Evolutionary conservation across 2,113 vertebrate species (phyloP).

Genomic region (Oncorhynchus clarkii): DNA sequence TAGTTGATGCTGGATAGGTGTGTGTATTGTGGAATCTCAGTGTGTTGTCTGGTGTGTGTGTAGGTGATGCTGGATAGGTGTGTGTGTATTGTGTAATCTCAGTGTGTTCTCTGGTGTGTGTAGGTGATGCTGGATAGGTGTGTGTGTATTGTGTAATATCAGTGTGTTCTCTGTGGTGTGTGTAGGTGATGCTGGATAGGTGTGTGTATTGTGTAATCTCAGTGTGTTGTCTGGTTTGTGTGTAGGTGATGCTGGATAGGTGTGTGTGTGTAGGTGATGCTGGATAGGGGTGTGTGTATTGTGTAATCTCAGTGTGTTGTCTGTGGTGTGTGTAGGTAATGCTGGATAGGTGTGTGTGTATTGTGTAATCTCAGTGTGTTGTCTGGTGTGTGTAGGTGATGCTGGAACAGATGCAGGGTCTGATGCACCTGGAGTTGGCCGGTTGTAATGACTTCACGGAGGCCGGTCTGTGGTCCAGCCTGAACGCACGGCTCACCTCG

Average conservation of each 20-base stretch:
- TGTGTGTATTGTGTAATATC: not conserved
- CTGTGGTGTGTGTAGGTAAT: not conserved
- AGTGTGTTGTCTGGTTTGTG: too few species aligned
- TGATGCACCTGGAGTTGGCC: slow-evolving; percentile 91
- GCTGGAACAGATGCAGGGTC: slow-evolving; percentile 98
- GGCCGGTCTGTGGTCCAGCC: slow-evolving; percentile 96
- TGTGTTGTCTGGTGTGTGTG: not conserved
- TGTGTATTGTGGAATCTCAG: too few species aligned
- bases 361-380: not conserved
- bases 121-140: too few species aligned
- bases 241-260: too few species aligned
- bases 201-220: too few species aligned
- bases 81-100: too few species aligned
- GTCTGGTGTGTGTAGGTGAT: slow-evolving; percentile 79
- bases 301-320: not conserved
- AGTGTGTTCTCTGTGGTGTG: too few species aligned
- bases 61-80: too few species aligned
- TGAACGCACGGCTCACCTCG: slow-evolving; percentile 92
- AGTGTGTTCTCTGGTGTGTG: not conserved
- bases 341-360: not conserved
- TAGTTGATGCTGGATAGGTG: too few species aligned
- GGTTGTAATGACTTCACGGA: slow-evolving; percentile 98
- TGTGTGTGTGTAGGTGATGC: not conserved
- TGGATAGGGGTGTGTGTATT: too few species aligned
- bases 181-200: too few species aligned